Evolutionary conservation across 2,797 vertebrate species (phyloP).

Genomic region (Pipistrellus pygmaeus): DNA sequence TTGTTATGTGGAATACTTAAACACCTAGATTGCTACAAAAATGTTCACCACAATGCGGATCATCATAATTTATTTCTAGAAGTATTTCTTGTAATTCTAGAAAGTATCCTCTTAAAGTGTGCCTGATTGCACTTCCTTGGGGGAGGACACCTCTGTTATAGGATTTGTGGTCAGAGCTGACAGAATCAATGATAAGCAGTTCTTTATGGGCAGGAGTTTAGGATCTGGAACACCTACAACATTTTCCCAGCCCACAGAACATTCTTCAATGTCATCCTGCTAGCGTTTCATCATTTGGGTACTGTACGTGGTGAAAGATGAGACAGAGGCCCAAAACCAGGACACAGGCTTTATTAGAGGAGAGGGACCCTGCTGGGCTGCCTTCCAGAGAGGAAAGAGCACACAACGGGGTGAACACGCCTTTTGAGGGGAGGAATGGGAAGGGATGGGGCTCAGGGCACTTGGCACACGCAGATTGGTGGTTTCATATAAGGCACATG

Average conservation of each 20-base stretch:
- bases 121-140: rapidly evolving
- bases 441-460: no score
- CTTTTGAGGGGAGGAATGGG: no score
- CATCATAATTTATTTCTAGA: not conserved
- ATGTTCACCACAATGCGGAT: not conserved
- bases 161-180: not conserved
- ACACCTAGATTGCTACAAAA: not conserved
- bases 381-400: no score
- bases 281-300: not conserved
- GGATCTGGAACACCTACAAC: not conserved
- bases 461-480: no score
- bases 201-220: not conserved
- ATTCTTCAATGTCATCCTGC: not conserved
- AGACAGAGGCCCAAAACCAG: no score
- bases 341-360: no score
- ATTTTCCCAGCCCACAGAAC: not conserved
- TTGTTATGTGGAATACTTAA: not conserved
- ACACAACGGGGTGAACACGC: no score
- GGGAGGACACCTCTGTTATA: not conserved
- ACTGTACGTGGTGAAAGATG: no score
- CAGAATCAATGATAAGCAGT: not conserved
- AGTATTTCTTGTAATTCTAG: not conserved
- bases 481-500: no score
- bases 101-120: not conserved
- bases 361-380: no score